These are phyloP conservation scores for Caenorhabditis uteleia DNA, from an alignment of 2,888 invertebrate genomes.

Conservation along the genomic window DNA sequence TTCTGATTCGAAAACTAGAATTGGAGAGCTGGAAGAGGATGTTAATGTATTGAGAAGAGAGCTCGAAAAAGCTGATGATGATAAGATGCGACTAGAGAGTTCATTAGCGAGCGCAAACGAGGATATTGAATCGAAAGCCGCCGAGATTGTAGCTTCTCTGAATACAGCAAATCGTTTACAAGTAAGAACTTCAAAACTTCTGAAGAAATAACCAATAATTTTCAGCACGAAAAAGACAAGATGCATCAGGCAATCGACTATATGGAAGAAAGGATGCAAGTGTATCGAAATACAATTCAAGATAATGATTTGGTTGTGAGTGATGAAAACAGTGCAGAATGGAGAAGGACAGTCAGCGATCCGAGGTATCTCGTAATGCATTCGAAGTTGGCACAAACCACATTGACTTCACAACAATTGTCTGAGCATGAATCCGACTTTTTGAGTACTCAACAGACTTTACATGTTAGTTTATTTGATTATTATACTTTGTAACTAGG, in stretches of 20 bases:
- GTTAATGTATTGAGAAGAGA: slow-evolving; percentile 43
- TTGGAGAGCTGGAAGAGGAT: slow-evolving; percentile 57
- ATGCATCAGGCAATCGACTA: slow-evolving; percentile 59
- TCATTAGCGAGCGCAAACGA: slow-evolving; percentile 24
- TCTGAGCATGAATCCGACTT: slow-evolving; percentile 58
- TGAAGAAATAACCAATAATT: neutral
- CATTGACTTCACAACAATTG: slow-evolving; percentile 56
- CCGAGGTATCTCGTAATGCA: slow-evolving; percentile 56
- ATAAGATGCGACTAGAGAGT: slow-evolving; percentile 24
- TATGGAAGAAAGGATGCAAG: slow-evolving; percentile 63
- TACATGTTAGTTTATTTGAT: slow-evolving; percentile 36
- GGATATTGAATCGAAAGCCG: slow-evolving; percentile 54
- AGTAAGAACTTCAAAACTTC: slow-evolving; percentile 11
- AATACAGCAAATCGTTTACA: slow-evolving; percentile 49
- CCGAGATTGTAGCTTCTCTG: slow-evolving; percentile 55
- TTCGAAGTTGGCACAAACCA: slow-evolving; percentile 58
- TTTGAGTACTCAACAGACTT: slow-evolving; percentile 42
- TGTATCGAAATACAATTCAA: slow-evolving; percentile 62
- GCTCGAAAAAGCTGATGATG: slow-evolving; percentile 43
- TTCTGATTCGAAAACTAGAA: slow-evolving; percentile 43
- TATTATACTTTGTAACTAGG: neutral
- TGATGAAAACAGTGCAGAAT: slow-evolving; percentile 55
- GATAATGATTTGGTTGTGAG: slow-evolving; percentile 62
- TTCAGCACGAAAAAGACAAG: slow-evolving; percentile 45
- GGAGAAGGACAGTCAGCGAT: slow-evolving; percentile 61